A percentile compares a stretch with the other conserved stretches of the same genome.
Evolutionary conservation across 2,797 vertebrate genomes (phyloP).

Genomic region (Oreochromis grahami): DNA sequence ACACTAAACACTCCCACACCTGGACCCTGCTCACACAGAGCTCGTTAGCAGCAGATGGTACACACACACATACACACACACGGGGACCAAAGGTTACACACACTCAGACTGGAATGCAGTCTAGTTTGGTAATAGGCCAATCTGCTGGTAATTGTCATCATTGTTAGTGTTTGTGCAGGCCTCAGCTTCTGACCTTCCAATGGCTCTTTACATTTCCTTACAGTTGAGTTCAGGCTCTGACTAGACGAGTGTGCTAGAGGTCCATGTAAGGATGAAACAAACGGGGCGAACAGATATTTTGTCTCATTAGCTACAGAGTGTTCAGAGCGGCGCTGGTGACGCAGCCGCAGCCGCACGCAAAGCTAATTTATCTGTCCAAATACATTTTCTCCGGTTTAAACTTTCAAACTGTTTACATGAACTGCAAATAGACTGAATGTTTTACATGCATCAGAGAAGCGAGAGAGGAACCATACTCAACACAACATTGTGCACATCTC

Average conservation of each 20-base stretch:
- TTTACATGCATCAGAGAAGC: background rate
- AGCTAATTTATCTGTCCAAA: background rate
- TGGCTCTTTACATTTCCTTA: conserved; percentile 34
- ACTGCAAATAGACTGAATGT: background rate
- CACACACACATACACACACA: background rate
- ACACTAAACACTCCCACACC: conserved; percentile 70
- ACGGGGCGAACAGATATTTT: background rate
- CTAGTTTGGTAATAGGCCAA: conserved; percentile 60
- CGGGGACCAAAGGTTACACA: conserved; percentile 50
- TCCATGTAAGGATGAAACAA: background rate
- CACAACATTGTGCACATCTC: background rate
- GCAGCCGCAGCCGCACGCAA: background rate
- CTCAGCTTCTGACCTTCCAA: conserved; percentile 47
- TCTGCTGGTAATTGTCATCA: conserved; percentile 64
- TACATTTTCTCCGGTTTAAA: background rate
- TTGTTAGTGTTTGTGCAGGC: conserved; percentile 55
- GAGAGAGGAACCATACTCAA: background rate
- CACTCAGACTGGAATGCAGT: conserved; percentile 57
- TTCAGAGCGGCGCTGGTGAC: background rate
- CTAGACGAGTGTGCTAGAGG: background rate
- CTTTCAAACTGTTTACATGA: background rate
- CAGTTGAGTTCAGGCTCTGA: background rate
- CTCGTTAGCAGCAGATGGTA: conserved; percentile 74
- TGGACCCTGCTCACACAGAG: conserved; percentile 54
- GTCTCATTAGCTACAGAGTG: background rate